These are phyloP conservation scores for Semnornis frantzii DNA, from an alignment of 2,113 vertebrate species.

Conservation along the genomic window DNA sequence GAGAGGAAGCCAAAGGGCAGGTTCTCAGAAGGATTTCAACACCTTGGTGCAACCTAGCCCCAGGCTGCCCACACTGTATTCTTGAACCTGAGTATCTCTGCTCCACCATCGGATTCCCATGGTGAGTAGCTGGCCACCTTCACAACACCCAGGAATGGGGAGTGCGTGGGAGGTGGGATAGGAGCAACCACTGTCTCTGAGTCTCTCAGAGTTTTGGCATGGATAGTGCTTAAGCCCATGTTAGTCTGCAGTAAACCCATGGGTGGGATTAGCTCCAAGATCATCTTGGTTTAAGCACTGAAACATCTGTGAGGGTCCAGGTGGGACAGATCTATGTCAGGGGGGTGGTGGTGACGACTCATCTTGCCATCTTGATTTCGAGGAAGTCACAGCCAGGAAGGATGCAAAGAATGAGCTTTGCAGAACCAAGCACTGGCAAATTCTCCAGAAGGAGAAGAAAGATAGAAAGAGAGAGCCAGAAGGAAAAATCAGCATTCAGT, in stretches of 20 bases:
- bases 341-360: neutral
- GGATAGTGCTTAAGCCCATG: neutral
- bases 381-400: neutral
- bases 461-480: neutral
- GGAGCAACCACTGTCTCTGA: neutral
- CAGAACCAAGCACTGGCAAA: neutral
- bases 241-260: neutral
- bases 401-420: neutral
- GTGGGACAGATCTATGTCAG: neutral
- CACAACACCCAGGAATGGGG: neutral
- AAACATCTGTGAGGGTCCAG: neutral
- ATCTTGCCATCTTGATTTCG: neutral
- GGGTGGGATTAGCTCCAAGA: neutral
- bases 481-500: neutral
- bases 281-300: neutral
- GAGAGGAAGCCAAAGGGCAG: neutral
- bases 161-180: neutral
- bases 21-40: neutral
- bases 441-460: neutral
- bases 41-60: neutral
- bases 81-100: neutral
- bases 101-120: accelerated
- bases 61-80: accelerated
- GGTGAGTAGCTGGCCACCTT: neutral
- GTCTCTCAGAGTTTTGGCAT: accelerated